Conservation (phyloP, 2,113 vertebrate genomes). For the Dryoscopus gambensis region DNA sequence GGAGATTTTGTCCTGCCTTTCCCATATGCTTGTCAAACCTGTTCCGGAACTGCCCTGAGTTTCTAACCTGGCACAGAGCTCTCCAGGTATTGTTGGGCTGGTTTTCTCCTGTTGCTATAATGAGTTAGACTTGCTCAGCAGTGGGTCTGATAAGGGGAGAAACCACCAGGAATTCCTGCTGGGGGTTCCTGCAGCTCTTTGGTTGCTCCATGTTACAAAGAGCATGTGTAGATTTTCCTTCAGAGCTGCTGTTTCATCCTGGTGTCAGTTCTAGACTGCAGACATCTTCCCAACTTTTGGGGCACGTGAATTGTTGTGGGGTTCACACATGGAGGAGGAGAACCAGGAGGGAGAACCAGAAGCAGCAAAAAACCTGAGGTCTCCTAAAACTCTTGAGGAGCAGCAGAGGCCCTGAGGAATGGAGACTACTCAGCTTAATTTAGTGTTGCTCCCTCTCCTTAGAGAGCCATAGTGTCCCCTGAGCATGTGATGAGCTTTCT, state of each 20-base stretch:
- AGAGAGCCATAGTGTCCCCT: not conserved
- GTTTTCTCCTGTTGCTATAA: not conserved
- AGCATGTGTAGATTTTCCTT: accelerated
- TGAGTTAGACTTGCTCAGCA: not conserved
- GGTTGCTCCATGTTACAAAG: not conserved
- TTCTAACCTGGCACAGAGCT: not conserved
- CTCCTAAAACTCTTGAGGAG: not conserved
- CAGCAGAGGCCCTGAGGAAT: not conserved
- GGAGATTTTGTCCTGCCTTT: not conserved
- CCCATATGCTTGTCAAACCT: not conserved
- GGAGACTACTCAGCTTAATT: not conserved
- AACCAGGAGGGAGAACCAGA: not conserved
- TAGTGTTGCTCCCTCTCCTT: not conserved
- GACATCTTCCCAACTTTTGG: not conserved
- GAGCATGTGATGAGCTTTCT: not conserved
- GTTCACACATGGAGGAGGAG: not conserved
- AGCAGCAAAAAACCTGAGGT: not conserved
- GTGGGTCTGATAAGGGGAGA: not conserved
- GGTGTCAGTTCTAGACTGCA: not conserved
- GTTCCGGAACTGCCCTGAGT: not conserved
- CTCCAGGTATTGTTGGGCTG: not conserved
- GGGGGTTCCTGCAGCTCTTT: not conserved
- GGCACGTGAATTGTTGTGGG: not conserved
- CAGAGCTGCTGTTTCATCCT: not conserved
- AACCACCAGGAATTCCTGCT: not conserved